Evolutionary conservation across 2,113 vertebrate genomes (phyloP).

Genomic region (Daubentonia madagascariensis): DNA sequence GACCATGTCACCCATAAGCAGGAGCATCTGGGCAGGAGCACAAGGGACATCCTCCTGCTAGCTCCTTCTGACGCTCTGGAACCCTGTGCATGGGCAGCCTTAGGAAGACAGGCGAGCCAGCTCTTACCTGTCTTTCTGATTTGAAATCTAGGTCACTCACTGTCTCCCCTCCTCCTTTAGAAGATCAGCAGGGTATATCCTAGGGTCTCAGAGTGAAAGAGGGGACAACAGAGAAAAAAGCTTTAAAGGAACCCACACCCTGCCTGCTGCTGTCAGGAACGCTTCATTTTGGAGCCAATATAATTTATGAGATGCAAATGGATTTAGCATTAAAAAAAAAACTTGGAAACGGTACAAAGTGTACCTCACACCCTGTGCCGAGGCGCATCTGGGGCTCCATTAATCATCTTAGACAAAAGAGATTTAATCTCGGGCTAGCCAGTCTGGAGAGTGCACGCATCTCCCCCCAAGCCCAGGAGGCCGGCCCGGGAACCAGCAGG

Average conservation of each 20-base stretch:
- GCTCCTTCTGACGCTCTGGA: neutral
- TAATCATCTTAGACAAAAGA: conserved; percentile 90
- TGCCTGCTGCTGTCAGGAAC: conserved; percentile 58
- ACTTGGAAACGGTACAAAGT: conserved; percentile 76
- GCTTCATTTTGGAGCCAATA: conserved; percentile 64
- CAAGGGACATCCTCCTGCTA: neutral
- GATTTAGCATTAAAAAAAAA: conserved; percentile 58
- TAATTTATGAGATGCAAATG: conserved; percentile 74
- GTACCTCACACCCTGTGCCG: conserved; percentile 74
- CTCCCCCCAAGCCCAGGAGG: conserved; percentile 84
- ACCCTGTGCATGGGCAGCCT: neutral
- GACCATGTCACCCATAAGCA: neutral
- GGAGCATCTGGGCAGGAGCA: neutral
- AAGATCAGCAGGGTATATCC: conserved; percentile 2
- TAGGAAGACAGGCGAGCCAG: neutral
- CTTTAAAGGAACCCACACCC: conserved; percentile 59
- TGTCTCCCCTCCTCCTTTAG: neutral
- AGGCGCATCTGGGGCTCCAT: conserved; percentile 82
- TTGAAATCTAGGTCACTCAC: conserved; percentile 70
- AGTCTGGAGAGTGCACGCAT: conserved; percentile 78
- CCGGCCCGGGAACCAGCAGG: conserved; percentile 14
- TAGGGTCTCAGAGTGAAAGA: neutral
- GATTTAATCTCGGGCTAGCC: conserved; percentile 86
- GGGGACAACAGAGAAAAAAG: neutral
- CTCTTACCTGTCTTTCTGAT: conserved; percentile 51